Evolutionary conservation across 2,113 vertebrate species (phyloP).

Genomic region (Ophthalmotilapia sp.): DNA sequence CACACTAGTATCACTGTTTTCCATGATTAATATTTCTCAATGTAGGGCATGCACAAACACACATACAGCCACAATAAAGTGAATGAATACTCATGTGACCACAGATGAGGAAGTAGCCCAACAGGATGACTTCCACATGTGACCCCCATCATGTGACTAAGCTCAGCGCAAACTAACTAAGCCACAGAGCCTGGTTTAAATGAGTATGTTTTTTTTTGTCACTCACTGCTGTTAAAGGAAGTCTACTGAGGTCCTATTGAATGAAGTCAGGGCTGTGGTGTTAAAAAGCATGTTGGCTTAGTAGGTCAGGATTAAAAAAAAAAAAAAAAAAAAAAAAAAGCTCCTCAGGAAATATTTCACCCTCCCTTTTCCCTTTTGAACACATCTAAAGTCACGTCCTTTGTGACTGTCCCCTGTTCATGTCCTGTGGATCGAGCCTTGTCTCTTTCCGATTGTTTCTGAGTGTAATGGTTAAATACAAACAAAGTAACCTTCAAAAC

Average conservation of each 20-base stretch:
- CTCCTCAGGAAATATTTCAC: neutral
- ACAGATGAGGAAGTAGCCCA: conserved; percentile 46
- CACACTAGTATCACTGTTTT: neutral
- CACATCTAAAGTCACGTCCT: neutral
- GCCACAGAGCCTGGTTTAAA: conserved; percentile 22
- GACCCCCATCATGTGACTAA: conserved; percentile 51
- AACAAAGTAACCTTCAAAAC: neutral
- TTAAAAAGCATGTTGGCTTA: neutral
- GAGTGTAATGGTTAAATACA: neutral
- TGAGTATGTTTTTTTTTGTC: conserved; percentile 4
- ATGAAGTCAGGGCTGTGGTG: neutral
- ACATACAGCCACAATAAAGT: neutral
- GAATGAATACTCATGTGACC: conserved; percentile 61
- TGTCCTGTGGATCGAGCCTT: neutral
- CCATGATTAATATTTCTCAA: conserved; percentile 12
- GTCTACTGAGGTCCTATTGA: neutral
- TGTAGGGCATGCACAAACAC: neutral
- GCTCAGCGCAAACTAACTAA: neutral
- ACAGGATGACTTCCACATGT: conserved; percentile 51
- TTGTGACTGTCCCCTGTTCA: neutral
- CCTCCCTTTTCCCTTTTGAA: neutral
- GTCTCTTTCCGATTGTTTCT: neutral
- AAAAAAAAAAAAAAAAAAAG: neutral
- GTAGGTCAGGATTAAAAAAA: conserved; percentile 14
- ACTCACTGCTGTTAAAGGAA: neutral